phyloP scores from a whole-genome alignment of 2,113 vertebrate genomes.

The Dipodomys stephensi region DNA sequence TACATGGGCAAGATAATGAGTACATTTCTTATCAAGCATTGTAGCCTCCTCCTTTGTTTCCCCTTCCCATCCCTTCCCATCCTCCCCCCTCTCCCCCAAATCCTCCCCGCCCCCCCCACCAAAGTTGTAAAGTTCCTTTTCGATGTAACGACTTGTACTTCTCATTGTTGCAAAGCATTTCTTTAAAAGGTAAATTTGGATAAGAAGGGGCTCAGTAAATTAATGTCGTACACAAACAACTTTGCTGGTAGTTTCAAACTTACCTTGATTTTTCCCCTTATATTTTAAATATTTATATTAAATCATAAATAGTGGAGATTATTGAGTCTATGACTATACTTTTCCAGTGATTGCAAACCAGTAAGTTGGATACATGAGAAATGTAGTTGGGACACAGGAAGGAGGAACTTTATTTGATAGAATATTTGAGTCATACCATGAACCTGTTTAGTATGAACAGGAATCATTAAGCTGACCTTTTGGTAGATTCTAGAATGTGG shows the following conservation, averaged over 20 bases:
- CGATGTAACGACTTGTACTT: too few relatives aligned
- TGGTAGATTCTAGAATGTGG: constrained; percentile 12
- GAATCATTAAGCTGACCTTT: constrained; percentile 33
- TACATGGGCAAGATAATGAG: too few relatives aligned
- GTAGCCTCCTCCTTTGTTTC: too few relatives aligned
- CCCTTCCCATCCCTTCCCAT: too few relatives aligned
- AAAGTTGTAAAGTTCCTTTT: too few relatives aligned
- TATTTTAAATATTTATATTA: not conserved
- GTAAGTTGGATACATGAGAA: not conserved
- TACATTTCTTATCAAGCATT: too few relatives aligned
- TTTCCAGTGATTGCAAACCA: not conserved
- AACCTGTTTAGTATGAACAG: constrained; percentile 2
- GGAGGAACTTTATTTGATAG: not conserved
- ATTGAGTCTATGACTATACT: not conserved
- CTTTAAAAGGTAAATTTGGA: not conserved
- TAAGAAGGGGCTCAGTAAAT: not conserved
- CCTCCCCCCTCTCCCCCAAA: too few relatives aligned
- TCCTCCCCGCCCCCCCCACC: too few relatives aligned
- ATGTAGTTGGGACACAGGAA: not conserved
- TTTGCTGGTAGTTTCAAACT: not conserved
- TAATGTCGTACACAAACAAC: not conserved
- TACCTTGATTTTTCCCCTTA: not conserved
- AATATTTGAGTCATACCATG: not conserved
- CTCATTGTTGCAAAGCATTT: not conserved
- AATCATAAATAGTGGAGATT: not conserved